Evolutionary conservation across 64 coral and sea anemone species (phyloP).

Genomic region (Pocillopora verrucosa): DNA sequence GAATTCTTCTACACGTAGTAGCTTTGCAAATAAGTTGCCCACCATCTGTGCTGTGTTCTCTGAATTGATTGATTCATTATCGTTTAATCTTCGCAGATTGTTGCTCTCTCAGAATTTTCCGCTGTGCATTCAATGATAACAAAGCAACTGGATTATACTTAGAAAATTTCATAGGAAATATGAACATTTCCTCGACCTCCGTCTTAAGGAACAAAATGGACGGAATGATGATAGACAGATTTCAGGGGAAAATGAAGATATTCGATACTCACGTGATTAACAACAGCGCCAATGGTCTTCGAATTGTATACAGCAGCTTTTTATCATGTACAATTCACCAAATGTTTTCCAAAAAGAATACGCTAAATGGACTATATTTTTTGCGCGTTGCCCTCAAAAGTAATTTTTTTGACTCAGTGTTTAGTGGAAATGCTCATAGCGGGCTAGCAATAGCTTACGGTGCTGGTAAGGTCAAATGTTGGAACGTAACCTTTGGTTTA

Average conservation of each 20-base stretch:
- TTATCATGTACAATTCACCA: not conserved
- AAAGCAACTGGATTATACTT: conserved; percentile 33
- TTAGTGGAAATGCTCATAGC: conserved; percentile 13
- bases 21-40: too few relatives aligned
- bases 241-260: conserved; percentile 8
- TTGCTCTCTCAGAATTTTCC: conserved; percentile 26
- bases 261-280: not conserved
- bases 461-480: conserved; percentile 17
- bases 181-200: conserved; percentile 29
- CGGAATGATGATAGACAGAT: conserved; percentile 31
- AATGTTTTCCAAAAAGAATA: conserved; percentile 34
- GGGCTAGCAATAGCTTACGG: conserved; percentile 24
- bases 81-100: conserved; percentile 27
- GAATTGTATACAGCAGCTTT: conserved; percentile 31
- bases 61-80: not conserved
- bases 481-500: conserved; percentile 4
- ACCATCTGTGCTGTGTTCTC: too few relatives aligned
- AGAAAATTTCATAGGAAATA: conserved; percentile 27
- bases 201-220: conserved; percentile 40
- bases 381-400: conserved; percentile 29
- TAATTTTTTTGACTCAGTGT: conserved; percentile 31
- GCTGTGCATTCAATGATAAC: conserved; percentile 58
- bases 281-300: conserved; percentile 51
- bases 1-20: too few relatives aligned
- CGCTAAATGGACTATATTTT: conserved; percentile 30